phyloP scores from a whole-genome alignment of 2,888 invertebrate genomes.

The Drosophila macrospina region DNA sequence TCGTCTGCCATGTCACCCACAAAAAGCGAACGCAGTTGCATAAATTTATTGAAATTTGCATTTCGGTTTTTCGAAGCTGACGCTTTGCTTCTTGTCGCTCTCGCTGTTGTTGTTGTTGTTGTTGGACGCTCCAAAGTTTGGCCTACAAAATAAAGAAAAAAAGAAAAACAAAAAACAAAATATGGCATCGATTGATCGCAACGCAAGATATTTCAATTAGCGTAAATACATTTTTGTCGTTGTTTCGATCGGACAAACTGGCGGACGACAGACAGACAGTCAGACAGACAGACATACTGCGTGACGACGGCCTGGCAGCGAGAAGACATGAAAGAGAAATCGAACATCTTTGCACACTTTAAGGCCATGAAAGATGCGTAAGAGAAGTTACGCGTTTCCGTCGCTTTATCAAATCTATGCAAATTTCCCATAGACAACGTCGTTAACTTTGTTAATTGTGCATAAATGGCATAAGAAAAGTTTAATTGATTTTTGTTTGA shows the following conservation, averaged over 20 bases:
- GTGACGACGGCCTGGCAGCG: constrained; percentile 38
- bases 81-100: constrained; percentile 27
- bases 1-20: constrained; percentile 74
- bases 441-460: constrained; percentile 23
- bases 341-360: constrained; percentile 48
- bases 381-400: constrained; percentile 45
- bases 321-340: constrained; percentile 66
- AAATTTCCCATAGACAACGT: constrained; percentile 35
- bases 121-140: constrained; percentile 52
- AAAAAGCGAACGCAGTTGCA: constrained; percentile 74
- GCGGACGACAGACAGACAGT: not conserved
- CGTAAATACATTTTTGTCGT: constrained; percentile 81
- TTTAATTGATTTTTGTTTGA: not conserved
- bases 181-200: constrained; percentile 82
- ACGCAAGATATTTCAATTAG: constrained; percentile 81
- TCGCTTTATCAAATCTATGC: constrained; percentile 47
- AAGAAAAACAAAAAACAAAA: constrained; percentile 72
- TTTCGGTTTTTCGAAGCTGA: constrained; percentile 65
- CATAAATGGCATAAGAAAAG: not conserved
- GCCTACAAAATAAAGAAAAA: constrained; percentile 75
- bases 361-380: constrained; percentile 52
- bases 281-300: constrained; percentile 30
- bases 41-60: constrained; percentile 81
- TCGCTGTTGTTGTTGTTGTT: constrained; percentile 18
- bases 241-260: constrained; percentile 51